Evolutionary conservation across 2,888 invertebrate genomes (phyloP).

Genomic region (Pollenia angustigena): DNA sequence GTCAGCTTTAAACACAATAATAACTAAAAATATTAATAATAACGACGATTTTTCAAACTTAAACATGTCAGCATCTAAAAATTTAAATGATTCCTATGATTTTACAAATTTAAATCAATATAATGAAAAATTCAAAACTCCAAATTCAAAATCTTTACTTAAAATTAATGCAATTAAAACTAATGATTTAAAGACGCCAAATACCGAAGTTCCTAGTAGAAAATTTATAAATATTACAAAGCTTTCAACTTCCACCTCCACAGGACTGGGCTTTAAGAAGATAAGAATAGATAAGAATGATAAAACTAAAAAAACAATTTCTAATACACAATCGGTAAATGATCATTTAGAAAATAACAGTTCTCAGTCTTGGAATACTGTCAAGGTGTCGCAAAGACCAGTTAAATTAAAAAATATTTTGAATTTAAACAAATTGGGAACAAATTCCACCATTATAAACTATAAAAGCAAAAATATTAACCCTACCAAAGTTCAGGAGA

Average conservation of each 20-base stretch:
- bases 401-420: slow-evolving; percentile 19
- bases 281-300: neutral
- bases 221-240: slow-evolving; percentile 25
- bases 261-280: neutral
- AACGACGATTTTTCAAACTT: too few relatives aligned
- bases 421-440: neutral
- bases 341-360: neutral
- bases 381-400: slow-evolving; percentile 15
- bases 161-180: neutral
- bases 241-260: neutral
- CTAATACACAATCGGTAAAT: neutral
- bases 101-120: neutral
- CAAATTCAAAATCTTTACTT: neutral
- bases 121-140: neutral
- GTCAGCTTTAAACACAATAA: too few relatives aligned
- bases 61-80: neutral
- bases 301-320: neutral
- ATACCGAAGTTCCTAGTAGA: neutral
- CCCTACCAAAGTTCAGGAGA: neutral
- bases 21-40: too few relatives aligned
- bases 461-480: neutral
- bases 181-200: neutral
- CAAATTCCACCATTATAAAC: neutral
- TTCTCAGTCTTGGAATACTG: neutral
- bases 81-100: neutral